phyloP scores from a whole-genome alignment of 2,113 vertebrate genomes.

The Galbula dea region DNA sequence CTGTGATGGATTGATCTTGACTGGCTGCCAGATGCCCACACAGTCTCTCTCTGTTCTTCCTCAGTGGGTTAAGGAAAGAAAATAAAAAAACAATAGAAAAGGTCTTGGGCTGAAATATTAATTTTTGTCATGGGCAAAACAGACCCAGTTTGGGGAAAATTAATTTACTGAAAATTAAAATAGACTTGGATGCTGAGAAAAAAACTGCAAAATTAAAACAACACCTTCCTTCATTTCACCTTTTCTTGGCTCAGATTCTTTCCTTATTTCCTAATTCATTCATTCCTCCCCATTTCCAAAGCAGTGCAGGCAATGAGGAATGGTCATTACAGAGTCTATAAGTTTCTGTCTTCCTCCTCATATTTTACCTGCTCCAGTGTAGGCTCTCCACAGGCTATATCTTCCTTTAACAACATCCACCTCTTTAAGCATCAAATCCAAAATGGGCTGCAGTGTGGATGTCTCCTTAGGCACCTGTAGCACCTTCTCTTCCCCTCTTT shows the following conservation, averaged over 20 bases:
- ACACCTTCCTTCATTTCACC: neutral
- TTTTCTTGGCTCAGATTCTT: neutral
- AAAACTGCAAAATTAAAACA: neutral
- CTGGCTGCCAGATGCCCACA: neutral
- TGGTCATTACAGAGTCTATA: neutral
- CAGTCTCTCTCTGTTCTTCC: neutral
- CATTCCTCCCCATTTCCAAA: neutral
- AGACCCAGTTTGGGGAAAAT: neutral
- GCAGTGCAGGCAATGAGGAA: fast-evolving
- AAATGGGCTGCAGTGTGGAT: fast-evolving
- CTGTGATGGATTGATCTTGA: neutral
- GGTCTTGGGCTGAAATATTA: neutral
- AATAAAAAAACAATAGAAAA: neutral
- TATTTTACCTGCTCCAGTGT: neutral
- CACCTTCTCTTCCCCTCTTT: neutral
- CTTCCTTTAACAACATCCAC: neutral
- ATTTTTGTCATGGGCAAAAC: neutral
- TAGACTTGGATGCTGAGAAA: neutral
- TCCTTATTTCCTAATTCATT: neutral
- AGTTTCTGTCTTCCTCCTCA: neutral
- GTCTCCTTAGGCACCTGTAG: neutral
- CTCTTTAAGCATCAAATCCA: neutral
- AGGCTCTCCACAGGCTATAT: neutral
- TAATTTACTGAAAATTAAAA: neutral
- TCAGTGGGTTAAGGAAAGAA: fast-evolving